Percentiles rank a stretch among this genome's conserved stretches.
Conservation (phyloP, 1,140 invertebrate genomes). For the Bombus confusus region DNA sequence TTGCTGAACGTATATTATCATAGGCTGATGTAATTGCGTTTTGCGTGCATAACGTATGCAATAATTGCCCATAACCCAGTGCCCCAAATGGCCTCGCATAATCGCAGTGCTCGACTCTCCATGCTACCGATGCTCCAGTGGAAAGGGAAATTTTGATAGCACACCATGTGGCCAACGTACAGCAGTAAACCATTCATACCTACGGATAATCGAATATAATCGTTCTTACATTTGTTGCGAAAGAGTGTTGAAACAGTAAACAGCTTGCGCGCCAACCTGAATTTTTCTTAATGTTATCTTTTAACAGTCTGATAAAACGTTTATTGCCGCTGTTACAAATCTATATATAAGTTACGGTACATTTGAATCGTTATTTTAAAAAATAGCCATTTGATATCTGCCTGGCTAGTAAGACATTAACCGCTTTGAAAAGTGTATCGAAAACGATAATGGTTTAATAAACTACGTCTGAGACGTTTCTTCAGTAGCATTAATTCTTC, state of each 20-base stretch:
- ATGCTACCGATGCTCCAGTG: conserved; percentile 88
- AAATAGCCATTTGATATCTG: too few species aligned
- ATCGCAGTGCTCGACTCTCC: conserved; percentile 88
- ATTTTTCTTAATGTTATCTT: background rate
- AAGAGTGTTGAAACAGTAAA: background rate
- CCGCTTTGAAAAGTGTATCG: too few species aligned
- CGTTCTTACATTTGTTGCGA: background rate
- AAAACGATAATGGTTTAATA: too few species aligned
- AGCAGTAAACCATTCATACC: conserved; percentile 96
- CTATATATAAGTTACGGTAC: too few species aligned
- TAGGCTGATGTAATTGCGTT: conserved; percentile 87
- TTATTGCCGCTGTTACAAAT: too few species aligned
- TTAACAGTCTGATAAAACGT: background rate
- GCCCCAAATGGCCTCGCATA: conserved; percentile 92
- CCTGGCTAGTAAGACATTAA: too few species aligned
- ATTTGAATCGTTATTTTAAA: too few species aligned
- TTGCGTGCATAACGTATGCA: conserved; percentile 87
- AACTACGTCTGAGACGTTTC: background rate
- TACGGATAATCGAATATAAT: conserved; percentile 39
- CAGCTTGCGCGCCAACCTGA: background rate
- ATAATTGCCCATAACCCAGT: conserved; percentile 91
- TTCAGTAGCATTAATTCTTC: background rate
- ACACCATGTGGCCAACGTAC: conserved; percentile 92
- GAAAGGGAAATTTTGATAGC: conserved; percentile 92
- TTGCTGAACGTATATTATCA: conserved; percentile 71